Evolutionary conservation across 2,797 vertebrate genomes (phyloP), one percentile per base, ranked within the genome.

Genomic region (Mormyrops attenuatus): DNA sequence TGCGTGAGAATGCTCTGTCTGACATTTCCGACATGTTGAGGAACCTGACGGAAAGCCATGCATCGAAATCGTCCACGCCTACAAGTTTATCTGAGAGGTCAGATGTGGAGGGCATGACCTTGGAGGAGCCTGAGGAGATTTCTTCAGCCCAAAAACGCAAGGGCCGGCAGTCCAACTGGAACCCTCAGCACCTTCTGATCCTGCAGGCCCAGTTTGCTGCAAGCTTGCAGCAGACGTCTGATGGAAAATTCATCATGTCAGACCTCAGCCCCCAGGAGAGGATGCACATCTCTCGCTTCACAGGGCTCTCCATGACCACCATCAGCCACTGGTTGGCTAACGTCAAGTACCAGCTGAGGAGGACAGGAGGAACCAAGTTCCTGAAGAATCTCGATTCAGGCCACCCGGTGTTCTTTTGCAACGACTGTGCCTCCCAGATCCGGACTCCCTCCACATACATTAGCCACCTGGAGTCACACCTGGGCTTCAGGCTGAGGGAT

Each of bases 271-370:
- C 98, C 44, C 98, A 99, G 95, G 99, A 99, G 93, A 96, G 98
- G 93, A 98, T 99, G 97, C 97, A 99, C 91, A 97, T 99, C 94
- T 99, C 99, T 47, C 96, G 98, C 91, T 98, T 99, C 96, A 99
- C 98, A 0, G 98, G 98, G 91, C 97, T 99, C 80, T 99, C 99
- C 1, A 99, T 99, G 98, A 99, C 98, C 92, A 99, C 99, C 91
- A 99, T 99, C 93, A 99, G 98, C 96, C 99, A 99, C 96, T 99
- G 99, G 99, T 95, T 99, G 92, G 99, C 99, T 93, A 99, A 99
- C 89, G 99, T 99, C 92, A 99, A 99, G 94, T 99, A 99, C 95
- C 99, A 99, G 96, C 97, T 99, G 52, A 96, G 98, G 94, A 98
- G 99, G 95, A 99, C 98, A 88, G 99, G 98, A 91, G 97, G 99